Percentiles rank a stretch among this genome's conserved stretches.
Evolutionary conservation across 2,888 invertebrate genomes (phyloP).

Genomic region (Oscheius sp.): DNA sequence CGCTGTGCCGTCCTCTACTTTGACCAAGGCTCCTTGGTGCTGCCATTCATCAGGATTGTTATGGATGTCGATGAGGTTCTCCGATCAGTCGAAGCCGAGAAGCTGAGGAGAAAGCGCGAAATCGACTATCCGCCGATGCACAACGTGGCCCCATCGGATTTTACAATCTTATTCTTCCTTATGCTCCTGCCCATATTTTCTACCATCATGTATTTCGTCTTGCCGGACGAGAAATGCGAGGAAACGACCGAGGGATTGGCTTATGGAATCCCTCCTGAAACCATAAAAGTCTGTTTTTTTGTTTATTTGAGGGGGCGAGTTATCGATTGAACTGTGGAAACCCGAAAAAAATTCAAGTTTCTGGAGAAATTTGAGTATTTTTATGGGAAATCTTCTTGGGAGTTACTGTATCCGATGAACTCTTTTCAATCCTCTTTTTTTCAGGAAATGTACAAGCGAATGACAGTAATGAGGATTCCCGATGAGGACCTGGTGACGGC

Average conservation of each 20-base stretch:
- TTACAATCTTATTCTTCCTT: not conserved
- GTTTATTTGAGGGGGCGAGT: too few relatives aligned
- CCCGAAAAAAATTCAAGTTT: too few relatives aligned
- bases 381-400: too few relatives aligned
- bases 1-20: slow-evolving; percentile 19
- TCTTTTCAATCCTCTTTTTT: too few relatives aligned
- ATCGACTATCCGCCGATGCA: not conserved
- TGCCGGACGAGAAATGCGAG: not conserved
- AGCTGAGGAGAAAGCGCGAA: not conserved
- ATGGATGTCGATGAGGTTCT: slow-evolving; percentile 14
- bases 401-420: too few relatives aligned
- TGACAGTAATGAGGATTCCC: too few relatives aligned
- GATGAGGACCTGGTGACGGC: too few relatives aligned
- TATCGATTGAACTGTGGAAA: too few relatives aligned
- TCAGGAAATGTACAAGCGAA: too few relatives aligned
- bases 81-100: not conserved
- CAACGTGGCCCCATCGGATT: not conserved
- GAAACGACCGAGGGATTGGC: not conserved
- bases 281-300: too few relatives aligned
- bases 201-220: not conserved
- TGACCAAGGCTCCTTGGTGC: not conserved
- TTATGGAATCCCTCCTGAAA: not conserved
- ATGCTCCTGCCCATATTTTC: not conserved
- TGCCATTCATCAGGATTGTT: slow-evolving; percentile 9
- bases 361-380: too few relatives aligned